phyloP scores from a whole-genome alignment of 2,888 invertebrate species.

The Molorchus minor region DNA sequence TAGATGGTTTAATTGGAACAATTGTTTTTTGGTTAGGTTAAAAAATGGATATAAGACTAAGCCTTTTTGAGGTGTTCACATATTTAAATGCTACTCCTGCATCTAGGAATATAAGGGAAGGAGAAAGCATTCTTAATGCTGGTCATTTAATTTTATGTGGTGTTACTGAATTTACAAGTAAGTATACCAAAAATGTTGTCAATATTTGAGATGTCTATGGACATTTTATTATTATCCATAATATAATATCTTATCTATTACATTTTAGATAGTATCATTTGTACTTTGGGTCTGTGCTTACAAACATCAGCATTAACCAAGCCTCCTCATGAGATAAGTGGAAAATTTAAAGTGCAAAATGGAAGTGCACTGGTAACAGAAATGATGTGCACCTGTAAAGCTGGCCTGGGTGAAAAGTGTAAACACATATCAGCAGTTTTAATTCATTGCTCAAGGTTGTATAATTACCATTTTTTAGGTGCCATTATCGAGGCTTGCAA shows the following conservation, averaged over 20 bases:
- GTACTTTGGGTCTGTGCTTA: neutral
- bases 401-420: neutral
- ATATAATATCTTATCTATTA: too few species aligned
- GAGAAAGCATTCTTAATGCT: too few species aligned
- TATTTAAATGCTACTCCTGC: too few species aligned
- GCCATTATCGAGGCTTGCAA: neutral
- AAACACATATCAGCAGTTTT: conserved; percentile 1
- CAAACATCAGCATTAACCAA: neutral
- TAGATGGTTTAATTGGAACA: too few species aligned
- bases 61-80: too few species aligned
- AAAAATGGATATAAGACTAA: too few species aligned
- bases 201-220: too few species aligned
- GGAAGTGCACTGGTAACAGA: neutral
- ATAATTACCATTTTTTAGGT: neutral
- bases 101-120: too few species aligned
- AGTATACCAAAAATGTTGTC: neutral
- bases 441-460: conserved; percentile 2
- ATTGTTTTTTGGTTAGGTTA: too few species aligned
- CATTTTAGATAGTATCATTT: neutral
- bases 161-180: neutral
- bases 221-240: too few species aligned
- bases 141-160: conserved; percentile 6
- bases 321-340: neutral
- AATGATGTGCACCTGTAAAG: conserved; percentile 2
- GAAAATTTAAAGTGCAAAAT: neutral